Conservation (phyloP, 1,140 invertebrate species). For the Leptinotarsa texana region DNA sequence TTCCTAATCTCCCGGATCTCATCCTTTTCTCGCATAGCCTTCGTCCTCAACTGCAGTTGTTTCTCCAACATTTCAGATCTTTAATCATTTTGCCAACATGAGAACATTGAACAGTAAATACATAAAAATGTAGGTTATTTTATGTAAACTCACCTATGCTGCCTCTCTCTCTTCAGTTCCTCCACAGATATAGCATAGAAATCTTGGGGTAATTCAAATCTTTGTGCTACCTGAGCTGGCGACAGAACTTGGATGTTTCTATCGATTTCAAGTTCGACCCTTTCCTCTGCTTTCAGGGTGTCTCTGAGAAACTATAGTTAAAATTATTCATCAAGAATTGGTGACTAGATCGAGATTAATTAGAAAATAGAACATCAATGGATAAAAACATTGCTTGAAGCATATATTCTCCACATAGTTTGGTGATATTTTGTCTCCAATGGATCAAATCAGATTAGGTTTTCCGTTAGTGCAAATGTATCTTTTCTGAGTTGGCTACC, state of each 20-base stretch:
- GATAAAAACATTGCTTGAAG: too few relatives aligned
- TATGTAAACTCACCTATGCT: conserved; percentile 62
- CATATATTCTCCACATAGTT: too few relatives aligned
- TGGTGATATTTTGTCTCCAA: too few relatives aligned
- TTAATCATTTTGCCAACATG: conserved; percentile 34
- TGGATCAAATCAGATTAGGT: too few relatives aligned
- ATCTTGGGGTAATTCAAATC: conserved; percentile 74
- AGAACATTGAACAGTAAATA: too few relatives aligned
- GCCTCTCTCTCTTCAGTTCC: conserved; percentile 84
- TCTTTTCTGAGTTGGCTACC: too few relatives aligned
- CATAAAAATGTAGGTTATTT: neutral
- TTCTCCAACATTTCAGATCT: conserved; percentile 79
- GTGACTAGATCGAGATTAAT: too few relatives aligned
- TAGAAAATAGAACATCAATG: too few relatives aligned
- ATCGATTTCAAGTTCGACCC: conserved; percentile 81
- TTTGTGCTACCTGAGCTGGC: conserved; percentile 71
- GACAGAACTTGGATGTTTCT: conserved; percentile 82
- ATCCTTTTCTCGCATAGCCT: conserved; percentile 89
- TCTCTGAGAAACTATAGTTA: conserved; percentile 65
- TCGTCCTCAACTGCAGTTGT: conserved; percentile 82
- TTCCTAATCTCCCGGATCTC: conserved; percentile 76
- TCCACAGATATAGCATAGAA: conserved; percentile 80
- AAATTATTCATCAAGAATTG: too few relatives aligned
- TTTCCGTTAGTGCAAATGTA: too few relatives aligned
- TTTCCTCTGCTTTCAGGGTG: conserved; percentile 76